Conservation (phyloP, 2,113 vertebrate species). For the Nothobranchius kuhntae region DNA sequence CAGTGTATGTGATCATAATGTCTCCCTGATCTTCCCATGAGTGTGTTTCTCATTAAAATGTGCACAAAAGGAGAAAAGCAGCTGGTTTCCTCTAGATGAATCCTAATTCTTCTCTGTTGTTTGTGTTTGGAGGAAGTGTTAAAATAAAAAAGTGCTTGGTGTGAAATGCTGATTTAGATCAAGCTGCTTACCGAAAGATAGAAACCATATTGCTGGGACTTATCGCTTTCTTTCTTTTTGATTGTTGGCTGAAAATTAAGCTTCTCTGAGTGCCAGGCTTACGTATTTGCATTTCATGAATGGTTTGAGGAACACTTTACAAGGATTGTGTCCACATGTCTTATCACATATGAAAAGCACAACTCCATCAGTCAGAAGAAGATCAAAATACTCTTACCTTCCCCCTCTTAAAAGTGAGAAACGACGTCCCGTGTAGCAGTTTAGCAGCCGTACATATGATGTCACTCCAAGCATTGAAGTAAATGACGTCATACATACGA, state of each 20-base stretch:
- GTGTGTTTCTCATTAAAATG: constrained; percentile 36
- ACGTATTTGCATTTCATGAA: constrained; percentile 38
- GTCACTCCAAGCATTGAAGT: constrained; percentile 94
- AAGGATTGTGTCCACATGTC: constrained; percentile 7
- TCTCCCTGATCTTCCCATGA: constrained; percentile 6
- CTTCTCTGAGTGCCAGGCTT: constrained; percentile 27
- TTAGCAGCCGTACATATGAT: constrained; percentile 98
- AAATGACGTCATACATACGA: constrained; percentile 98
- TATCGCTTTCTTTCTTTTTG: constrained; percentile 36
- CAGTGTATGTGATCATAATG: constrained; percentile 1
- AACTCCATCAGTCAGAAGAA: not conserved
- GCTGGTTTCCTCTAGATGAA: constrained; percentile 37
- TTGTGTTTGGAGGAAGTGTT: constrained; percentile 44
- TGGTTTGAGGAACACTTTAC: constrained; percentile 35
- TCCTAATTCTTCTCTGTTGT: constrained; percentile 55
- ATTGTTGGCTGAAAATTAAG: constrained; percentile 45
- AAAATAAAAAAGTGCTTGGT: constrained; percentile 18
- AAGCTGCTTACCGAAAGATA: constrained; percentile 38
- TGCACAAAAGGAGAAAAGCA: constrained; percentile 38
- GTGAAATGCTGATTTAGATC: constrained; percentile 54
- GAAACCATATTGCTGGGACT: constrained; percentile 54
- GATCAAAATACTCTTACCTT: constrained; percentile 54
- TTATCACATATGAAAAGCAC: constrained; percentile 1
- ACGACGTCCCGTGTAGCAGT: constrained; percentile 88
- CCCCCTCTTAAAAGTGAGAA: constrained; percentile 36